phyloP scores from a whole-genome alignment of 2,113 vertebrate genomes.

The Passer montanus region DNA sequence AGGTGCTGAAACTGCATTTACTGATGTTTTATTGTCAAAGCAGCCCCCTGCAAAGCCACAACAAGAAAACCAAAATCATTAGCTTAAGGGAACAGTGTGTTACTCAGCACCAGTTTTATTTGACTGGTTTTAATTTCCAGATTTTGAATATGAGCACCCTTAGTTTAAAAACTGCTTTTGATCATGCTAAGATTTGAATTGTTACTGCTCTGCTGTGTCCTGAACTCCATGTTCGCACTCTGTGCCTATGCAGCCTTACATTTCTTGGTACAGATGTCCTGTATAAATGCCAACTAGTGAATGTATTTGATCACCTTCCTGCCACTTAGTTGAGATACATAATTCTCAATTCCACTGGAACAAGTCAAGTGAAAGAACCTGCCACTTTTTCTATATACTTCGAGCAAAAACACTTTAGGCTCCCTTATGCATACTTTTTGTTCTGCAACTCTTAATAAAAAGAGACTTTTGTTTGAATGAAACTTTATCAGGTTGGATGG shows the following conservation, averaged over 20 bases:
- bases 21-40: background rate
- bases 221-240: background rate
- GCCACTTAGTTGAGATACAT: background rate
- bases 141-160: background rate
- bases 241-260: background rate
- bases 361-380: background rate
- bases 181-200: background rate
- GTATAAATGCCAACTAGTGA: background rate
- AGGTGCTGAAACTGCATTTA: background rate
- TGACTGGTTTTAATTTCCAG: background rate
- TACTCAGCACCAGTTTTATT: background rate
- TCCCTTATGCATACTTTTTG: background rate
- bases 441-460: background rate
- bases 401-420: background rate
- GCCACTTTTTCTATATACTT: background rate
- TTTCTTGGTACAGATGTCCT: background rate
- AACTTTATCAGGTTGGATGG: background rate
- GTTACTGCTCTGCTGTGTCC: background rate
- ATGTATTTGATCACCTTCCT: background rate
- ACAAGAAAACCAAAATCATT: background rate
- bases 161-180: background rate
- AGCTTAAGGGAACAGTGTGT: background rate
- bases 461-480: background rate
- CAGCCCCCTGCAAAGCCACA: background rate
- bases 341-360: background rate